Conservation (phyloP, 2,797 vertebrate species). For the Eulemur albifrons region DNA sequence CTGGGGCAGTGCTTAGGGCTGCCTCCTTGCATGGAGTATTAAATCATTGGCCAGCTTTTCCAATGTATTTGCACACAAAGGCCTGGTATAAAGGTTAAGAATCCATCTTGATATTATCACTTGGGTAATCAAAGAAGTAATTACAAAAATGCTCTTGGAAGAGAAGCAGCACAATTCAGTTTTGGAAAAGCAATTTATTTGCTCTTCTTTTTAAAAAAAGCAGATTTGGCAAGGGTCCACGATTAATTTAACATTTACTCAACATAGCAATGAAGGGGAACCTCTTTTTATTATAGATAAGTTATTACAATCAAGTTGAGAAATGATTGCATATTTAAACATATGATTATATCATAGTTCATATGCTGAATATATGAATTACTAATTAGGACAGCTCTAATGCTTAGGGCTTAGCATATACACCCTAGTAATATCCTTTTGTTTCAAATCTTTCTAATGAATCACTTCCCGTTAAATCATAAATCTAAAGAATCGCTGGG, state of each 20-base stretch:
- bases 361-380: conserved; percentile 73
- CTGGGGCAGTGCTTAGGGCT: conserved; percentile 54
- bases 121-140: conserved; percentile 78
- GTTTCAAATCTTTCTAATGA: conserved; percentile 36
- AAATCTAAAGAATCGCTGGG: neutral
- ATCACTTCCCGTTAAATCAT: neutral
- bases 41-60: conserved; percentile 71
- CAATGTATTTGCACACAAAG: conserved; percentile 78
- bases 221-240: conserved; percentile 74
- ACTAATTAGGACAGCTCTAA: conserved; percentile 61
- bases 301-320: conserved; percentile 71
- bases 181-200: conserved; percentile 76
- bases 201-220: conserved; percentile 31
- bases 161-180: conserved; percentile 70
- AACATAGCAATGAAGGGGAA: conserved; percentile 65
- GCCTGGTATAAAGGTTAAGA: conserved; percentile 77
- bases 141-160: conserved; percentile 78
- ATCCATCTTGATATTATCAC: conserved; percentile 75
- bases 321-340: conserved; percentile 74
- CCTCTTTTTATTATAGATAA: conserved; percentile 68
- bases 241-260: conserved; percentile 79
- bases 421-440: neutral
- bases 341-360: conserved; percentile 70
- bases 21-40: conserved; percentile 58
- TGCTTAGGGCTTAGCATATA: neutral